These are phyloP conservation scores for Megalonaias nervosa DNA, from an alignment of 1,140 invertebrate species.

Conservation along the genomic window DNA sequence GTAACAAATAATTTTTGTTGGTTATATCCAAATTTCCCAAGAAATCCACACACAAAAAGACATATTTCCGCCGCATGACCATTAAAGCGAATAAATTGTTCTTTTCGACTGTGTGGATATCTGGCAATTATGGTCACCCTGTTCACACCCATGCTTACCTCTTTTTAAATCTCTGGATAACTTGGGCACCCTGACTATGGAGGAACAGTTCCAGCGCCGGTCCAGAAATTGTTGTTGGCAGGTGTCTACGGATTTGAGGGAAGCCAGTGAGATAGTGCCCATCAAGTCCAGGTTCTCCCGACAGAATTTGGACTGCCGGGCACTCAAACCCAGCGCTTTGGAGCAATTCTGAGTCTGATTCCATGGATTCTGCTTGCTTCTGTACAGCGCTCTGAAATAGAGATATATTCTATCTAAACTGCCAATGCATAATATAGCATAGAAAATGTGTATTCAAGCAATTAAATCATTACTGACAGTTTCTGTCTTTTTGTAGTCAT, in stretches of 20 bases:
- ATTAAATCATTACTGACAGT: too few species aligned
- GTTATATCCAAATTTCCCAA: too few species aligned
- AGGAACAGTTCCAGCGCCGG: conserved; percentile 89
- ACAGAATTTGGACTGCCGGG: conserved; percentile 83
- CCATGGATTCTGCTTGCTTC: conserved; percentile 49
- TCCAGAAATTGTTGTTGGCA: conserved; percentile 83
- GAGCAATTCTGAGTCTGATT: conserved; percentile 43
- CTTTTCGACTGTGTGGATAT: too few species aligned
- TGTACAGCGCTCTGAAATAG: conserved; percentile 50
- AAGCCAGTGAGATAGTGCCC: conserved; percentile 82
- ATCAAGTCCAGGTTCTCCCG: conserved; percentile 85
- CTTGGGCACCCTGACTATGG: conserved; percentile 82
- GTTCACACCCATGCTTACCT: conserved; percentile 74
- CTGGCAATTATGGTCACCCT: background rate
- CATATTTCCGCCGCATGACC: too few species aligned
- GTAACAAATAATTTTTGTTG: too few species aligned
- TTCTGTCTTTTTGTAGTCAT: too few species aligned
- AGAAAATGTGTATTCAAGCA: too few species aligned
- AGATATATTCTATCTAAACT: too few species aligned
- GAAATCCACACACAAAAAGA: too few species aligned
- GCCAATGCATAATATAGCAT: too few species aligned
- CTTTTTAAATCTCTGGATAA: conserved; percentile 85
- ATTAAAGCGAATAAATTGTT: too few species aligned
- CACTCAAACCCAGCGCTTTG: conserved; percentile 76
- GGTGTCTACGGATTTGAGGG: conserved; percentile 78